A percentile compares a stretch with the other conserved stretches of the same genome.
Evolutionary conservation across 2,113 vertebrate species (phyloP).

Genomic region (Pangasianodon hypophthalmus): DNA sequence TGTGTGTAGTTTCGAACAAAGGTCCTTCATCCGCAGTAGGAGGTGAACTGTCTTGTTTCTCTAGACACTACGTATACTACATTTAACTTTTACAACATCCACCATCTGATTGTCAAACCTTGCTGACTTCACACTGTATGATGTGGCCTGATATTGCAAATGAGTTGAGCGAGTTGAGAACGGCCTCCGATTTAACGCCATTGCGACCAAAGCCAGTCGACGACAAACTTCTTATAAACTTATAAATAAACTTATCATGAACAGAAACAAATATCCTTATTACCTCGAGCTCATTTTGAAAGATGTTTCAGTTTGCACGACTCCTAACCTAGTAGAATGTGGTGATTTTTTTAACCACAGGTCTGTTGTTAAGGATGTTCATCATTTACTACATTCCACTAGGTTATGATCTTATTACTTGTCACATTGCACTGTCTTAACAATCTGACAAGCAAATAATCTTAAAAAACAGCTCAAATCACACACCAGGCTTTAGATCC

Average conservation of each 20-base stretch:
- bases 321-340: background rate
- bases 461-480: background rate
- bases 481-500: background rate
- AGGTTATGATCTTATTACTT: too few relatives aligned
- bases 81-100: background rate
- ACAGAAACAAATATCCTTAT: background rate
- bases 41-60: background rate
- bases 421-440: background rate
- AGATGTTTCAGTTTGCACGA: background rate
- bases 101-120: background rate
- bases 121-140: background rate
- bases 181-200: background rate
- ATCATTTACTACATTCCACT: background rate
- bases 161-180: background rate
- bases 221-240: background rate
- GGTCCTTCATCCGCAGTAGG: background rate
- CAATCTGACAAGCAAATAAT: background rate
- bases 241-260: background rate
- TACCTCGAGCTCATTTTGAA: background rate
- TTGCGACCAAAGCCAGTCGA: background rate
- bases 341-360: background rate
- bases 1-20: too few relatives aligned
- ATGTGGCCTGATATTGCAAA: background rate
- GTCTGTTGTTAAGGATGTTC: background rate
- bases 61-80: background rate